Conservation (phyloP, 2,888 invertebrate genomes). For the Cosmorhoe ocellata region DNA sequence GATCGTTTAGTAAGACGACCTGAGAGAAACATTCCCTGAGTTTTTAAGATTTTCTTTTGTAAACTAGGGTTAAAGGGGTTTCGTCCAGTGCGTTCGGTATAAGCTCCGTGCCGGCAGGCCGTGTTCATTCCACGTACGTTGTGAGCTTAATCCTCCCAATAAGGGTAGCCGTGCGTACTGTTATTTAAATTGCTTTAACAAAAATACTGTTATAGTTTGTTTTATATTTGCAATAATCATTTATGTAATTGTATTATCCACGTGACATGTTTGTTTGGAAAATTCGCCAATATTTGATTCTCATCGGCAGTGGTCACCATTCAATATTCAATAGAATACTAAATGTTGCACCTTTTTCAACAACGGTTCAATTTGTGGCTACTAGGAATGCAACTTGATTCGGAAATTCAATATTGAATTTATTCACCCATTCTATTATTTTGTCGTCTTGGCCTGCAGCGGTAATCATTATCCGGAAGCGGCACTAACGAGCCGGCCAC, state of each 20-base stretch:
- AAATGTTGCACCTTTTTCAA: neutral
- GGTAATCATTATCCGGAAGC: constrained; percentile 34
- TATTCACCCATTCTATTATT: constrained; percentile 15
- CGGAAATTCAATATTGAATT: constrained; percentile 16
- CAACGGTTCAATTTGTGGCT: constrained; percentile 1
- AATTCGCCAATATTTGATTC: too few relatives aligned
- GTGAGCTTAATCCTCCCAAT: constrained; percentile 67
- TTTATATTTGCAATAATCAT: constrained; percentile 49
- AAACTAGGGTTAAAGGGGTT: constrained; percentile 21
- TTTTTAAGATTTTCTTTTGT: constrained; percentile 63
- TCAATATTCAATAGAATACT: too few relatives aligned
- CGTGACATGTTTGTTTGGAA: constrained; percentile 35
- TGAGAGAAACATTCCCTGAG: constrained; percentile 58
- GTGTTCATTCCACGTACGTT: constrained; percentile 51
- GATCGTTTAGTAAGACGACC: constrained; percentile 70
- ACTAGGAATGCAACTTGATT: neutral
- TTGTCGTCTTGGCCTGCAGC: constrained; percentile 24
- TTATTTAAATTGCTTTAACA: constrained; percentile 67
- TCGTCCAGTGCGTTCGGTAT: constrained; percentile 11
- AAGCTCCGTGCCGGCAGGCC: constrained; percentile 12
- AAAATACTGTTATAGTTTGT: constrained; percentile 58
- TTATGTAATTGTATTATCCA: constrained; percentile 44
- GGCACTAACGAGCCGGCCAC: constrained; percentile 52
- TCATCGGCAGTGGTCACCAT: neutral
- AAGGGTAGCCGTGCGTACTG: constrained; percentile 68